Evolutionary conservation across 92 coral and sea anemone genomes (phyloP), one percentile per base, ranked within the genome.

Genomic region (Porites rus): DNA sequence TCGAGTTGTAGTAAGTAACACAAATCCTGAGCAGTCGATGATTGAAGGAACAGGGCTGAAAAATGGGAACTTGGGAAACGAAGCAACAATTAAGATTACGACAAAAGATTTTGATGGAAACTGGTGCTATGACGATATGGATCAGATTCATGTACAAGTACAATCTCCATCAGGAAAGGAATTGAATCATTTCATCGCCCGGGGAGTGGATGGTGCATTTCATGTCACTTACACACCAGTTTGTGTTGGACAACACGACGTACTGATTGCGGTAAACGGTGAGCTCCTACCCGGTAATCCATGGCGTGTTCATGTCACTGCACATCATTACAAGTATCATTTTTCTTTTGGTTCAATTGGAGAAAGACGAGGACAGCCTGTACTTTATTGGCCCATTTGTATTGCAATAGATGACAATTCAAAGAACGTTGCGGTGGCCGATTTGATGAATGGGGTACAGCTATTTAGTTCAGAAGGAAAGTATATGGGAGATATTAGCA

Each of bases 21-120:
- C 94, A 1, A 92, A 91, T 72, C 64, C 89, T 9, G 50, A 66
- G 19, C 61, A 51, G 17, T 91, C 91, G 11, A 50, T 83, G 69
- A 65, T 76, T 7, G 92, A 91, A 74, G 91, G 89, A 38, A 52
- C 75, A 51, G 92, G 87, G 13, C 63, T 84, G 69, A 50, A 65
- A 61, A 87, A 78, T 10, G 87, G 78, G 0, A 51, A 91, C 14
- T 69, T 74, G 18, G 84, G 87, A 60, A 76, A 53, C 9, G 51
- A 20, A 7, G 28, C 91, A 28, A 74, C 65, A 20, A 50, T 91
- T 31, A 69, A 79, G 31, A 84, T 91, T 59, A 83, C 66, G 46
- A 87, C 89, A 43, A 83, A 80, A 0, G 76, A 76, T 61, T 70
- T 91, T 17, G 54, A 65, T 21, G 94, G 92, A 78, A 78, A 89